These are phyloP conservation scores for Amphiprion ocellaris DNA, from an alignment of 2,113 vertebrate genomes.

Conservation along the genomic window DNA sequence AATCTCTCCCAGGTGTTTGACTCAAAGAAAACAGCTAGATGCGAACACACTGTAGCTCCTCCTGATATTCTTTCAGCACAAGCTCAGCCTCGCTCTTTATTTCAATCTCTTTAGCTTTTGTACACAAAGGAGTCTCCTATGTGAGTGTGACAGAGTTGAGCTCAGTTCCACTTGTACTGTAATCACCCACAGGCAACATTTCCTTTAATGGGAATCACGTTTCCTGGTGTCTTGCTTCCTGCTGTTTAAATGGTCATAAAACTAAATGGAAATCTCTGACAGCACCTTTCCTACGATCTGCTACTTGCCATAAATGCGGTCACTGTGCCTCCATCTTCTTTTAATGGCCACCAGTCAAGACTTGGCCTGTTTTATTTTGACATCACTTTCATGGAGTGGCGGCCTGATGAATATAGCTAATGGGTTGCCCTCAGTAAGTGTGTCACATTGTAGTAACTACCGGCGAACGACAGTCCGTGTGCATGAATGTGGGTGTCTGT, in stretches of 20 bases:
- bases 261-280: slow-evolving; percentile 61
- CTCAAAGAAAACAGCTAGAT: slow-evolving; percentile 23
- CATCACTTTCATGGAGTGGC: not conserved
- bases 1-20: slow-evolving; percentile 14
- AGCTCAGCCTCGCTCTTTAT: not conserved
- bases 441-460: slow-evolving; percentile 14
- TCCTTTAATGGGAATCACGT: slow-evolving; percentile 36
- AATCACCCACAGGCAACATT: slow-evolving; percentile 33
- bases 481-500: not conserved
- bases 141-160: slow-evolving; percentile 11
- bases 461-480: not conserved
- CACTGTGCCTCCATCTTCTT: slow-evolving; percentile 25
- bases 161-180: slow-evolving; percentile 35
- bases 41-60: slow-evolving; percentile 16
- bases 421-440: not conserved
- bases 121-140: slow-evolving; percentile 14
- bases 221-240: slow-evolving; percentile 24
- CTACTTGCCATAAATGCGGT: slow-evolving; percentile 35
- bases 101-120: not conserved
- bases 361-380: slow-evolving; percentile 47
- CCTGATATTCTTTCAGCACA: slow-evolving; percentile 12
- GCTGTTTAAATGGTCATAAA: slow-evolving; percentile 63
- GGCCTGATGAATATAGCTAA: slow-evolving; percentile 20
- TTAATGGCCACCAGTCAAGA: slow-evolving; percentile 47
- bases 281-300: slow-evolving; percentile 30